phyloP scores from a whole-genome alignment of 1,140 invertebrate genomes.

The Harpegnathos saltator region DNA sequence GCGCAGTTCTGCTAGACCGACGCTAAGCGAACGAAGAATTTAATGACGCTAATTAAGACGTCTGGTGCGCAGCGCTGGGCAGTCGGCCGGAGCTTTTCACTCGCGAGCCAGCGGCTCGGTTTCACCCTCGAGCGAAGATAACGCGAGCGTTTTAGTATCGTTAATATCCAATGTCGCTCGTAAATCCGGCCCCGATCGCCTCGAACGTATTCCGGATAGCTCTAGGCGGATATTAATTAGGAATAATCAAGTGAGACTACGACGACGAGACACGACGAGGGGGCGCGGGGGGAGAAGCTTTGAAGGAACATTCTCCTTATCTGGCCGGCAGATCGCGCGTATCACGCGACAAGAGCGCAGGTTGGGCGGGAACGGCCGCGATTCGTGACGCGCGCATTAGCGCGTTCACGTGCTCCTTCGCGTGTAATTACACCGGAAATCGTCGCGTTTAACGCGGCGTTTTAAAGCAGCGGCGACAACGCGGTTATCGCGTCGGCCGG shows the following conservation, averaged over 20 bases:
- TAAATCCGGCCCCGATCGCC: neutral
- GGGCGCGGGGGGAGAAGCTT: slow-evolving; percentile 20
- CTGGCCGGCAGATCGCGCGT: slow-evolving; percentile 1
- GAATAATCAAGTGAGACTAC: slow-evolving; percentile 15
- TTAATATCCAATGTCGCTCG: slow-evolving; percentile 22
- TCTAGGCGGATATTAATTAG: neutral
- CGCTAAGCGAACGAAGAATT: neutral
- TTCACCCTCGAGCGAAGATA: neutral
- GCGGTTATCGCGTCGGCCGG: too few species aligned
- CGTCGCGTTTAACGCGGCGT: slow-evolving; percentile 14
- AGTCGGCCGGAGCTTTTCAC: slow-evolving; percentile 29
- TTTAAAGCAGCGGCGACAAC: slow-evolving; percentile 10
- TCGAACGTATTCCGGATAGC: neutral
- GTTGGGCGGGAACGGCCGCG: slow-evolving; percentile 22
- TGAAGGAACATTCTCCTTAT: slow-evolving; percentile 35
- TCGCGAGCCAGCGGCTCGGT: too few species aligned
- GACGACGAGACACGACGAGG: slow-evolving; percentile 10
- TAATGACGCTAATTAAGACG: slow-evolving; percentile 42
- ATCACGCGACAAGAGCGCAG: slow-evolving; percentile 48
- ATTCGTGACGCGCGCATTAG: slow-evolving; percentile 15
- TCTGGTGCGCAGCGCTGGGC: neutral
- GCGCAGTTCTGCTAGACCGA: neutral
- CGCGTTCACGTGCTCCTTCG: neutral
- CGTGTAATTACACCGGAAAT: slow-evolving; percentile 30
- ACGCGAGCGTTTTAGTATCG: slow-evolving; percentile 13